These are phyloP conservation scores for Coenobita brevimanus DNA, from an alignment of 1,140 invertebrate species.

Conservation along the genomic window DNA sequence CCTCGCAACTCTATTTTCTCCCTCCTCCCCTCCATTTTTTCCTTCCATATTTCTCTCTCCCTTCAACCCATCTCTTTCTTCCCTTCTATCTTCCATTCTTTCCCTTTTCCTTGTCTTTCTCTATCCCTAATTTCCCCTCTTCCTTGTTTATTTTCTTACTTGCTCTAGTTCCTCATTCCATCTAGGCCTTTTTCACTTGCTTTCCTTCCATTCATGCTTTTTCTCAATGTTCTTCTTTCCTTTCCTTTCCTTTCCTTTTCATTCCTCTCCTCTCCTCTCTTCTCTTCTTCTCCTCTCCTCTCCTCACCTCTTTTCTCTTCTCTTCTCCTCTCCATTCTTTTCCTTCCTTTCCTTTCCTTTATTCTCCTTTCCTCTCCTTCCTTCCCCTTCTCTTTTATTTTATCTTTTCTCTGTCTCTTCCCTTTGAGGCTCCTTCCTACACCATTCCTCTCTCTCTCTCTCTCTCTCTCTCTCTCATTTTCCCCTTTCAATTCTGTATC, in stretches of 20 bases:
- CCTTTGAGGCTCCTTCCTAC: too few relatives aligned
- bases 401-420: too few relatives aligned
- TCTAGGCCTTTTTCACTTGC: not conserved
- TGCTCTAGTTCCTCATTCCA: not conserved
- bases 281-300: not conserved
- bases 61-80: not conserved
- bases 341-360: too few relatives aligned
- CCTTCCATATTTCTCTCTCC: not conserved
- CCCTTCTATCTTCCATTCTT: not conserved
- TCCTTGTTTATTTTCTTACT: too few relatives aligned
- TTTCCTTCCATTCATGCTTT: not conserved
- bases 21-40: not conserved
- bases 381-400: too few relatives aligned
- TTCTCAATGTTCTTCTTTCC: not conserved
- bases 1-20: not conserved
- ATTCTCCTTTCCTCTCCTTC: too few relatives aligned
- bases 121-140: too few relatives aligned
- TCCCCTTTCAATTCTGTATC: too few relatives aligned
- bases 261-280: not conserved
- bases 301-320: not conserved
- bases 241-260: not conserved
- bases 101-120: too few relatives aligned
- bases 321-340: too few relatives aligned
- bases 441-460: too few relatives aligned
- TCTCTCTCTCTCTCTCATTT: too few relatives aligned